Conservation (phyloP, 2,888 invertebrate genomes). For the Tetropium fuscum region DNA sequence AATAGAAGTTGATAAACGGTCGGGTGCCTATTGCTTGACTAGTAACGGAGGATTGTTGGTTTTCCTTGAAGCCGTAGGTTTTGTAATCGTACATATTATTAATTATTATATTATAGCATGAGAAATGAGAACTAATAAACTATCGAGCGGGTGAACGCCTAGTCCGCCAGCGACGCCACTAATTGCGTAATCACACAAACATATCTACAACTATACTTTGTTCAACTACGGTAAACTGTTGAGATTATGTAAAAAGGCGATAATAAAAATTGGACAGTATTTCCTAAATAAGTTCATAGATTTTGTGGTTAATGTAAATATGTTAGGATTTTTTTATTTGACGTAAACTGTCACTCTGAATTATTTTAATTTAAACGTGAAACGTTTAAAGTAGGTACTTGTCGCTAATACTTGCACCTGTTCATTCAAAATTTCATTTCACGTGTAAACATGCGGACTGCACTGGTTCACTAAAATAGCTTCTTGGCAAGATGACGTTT, state of each 20-base stretch:
- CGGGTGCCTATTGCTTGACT: too few species aligned
- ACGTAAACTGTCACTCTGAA: background rate
- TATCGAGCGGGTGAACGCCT: background rate
- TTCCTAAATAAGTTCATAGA: background rate
- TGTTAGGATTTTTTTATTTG: background rate
- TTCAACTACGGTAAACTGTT: background rate
- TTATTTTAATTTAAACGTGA: too few species aligned
- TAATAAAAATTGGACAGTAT: too few species aligned
- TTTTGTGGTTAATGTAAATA: background rate
- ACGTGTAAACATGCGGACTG: too few species aligned
- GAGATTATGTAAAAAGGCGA: background rate
- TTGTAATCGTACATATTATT: too few species aligned
- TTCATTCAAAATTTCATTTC: too few species aligned
- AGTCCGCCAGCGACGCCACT: background rate
- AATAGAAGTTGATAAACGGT: too few species aligned
- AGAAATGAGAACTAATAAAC: background rate
- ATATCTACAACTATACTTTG: background rate
- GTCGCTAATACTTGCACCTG: too few species aligned
- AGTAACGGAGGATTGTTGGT: too few species aligned
- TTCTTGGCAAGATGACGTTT: too few species aligned
- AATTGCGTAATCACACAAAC: background rate
- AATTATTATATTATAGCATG: background rate
- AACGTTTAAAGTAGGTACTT: too few species aligned
- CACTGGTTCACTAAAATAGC: too few species aligned
- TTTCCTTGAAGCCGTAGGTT: background rate